phyloP scores from a whole-genome alignment of 2,113 vertebrate genomes.

The Amphiprion percula region DNA sequence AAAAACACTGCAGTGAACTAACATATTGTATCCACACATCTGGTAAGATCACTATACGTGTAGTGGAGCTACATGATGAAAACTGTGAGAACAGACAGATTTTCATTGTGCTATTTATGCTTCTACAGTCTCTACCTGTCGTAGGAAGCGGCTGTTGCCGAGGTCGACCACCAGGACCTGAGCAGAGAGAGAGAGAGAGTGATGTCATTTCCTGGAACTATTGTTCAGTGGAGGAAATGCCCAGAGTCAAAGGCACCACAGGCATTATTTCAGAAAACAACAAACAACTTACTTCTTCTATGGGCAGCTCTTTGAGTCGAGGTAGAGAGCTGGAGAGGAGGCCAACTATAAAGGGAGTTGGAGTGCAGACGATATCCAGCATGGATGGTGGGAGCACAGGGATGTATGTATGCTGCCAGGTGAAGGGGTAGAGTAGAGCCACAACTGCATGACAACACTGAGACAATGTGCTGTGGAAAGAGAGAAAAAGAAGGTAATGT shows the following conservation, averaged over 20 bases:
- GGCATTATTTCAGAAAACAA: neutral
- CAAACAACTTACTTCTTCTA: conserved; percentile 89
- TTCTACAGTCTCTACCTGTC: conserved; percentile 86
- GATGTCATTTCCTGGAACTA: conserved; percentile 77
- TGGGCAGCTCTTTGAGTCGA: conserved; percentile 91
- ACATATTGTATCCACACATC: conserved; percentile 9
- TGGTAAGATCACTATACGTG: neutral
- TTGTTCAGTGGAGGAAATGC: conserved; percentile 63
- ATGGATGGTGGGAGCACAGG: conserved; percentile 93
- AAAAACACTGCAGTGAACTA: neutral
- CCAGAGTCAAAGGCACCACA: conserved; percentile 30
- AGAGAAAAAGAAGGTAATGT: conserved; percentile 34
- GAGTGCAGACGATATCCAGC: conserved; percentile 96
- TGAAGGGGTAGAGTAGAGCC: conserved; percentile 93
- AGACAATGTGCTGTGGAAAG: conserved; percentile 89
- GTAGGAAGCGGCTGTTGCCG: conserved; percentile 92
- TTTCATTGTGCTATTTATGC: neutral
- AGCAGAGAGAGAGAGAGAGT: conserved; percentile 49
- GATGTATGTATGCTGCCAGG: conserved; percentile 94
- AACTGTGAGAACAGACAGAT: neutral
- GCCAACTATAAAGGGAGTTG: conserved; percentile 95
- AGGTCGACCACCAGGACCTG: conserved; percentile 97
- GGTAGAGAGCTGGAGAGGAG: conserved; percentile 94
- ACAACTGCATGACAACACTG: conserved; percentile 94
- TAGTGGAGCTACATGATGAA: neutral